phyloP scores from a whole-genome alignment of 2,113 vertebrate species.

The Platichthys stellatus region DNA sequence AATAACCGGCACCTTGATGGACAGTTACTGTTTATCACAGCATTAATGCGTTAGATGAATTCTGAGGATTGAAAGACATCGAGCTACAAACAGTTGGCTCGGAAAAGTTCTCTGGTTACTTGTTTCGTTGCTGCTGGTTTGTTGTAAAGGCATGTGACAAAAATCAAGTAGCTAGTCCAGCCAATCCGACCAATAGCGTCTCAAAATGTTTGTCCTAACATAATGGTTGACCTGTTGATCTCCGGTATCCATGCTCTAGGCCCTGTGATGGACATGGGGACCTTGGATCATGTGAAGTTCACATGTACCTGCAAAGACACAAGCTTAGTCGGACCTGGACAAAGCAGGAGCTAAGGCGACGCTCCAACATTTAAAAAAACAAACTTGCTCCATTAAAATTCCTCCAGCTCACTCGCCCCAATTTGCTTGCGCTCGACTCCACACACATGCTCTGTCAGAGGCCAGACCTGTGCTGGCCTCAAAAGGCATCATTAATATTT shows the following conservation, averaged over 20 bases:
- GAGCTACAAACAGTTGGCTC: neutral
- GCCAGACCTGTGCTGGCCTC: constrained; percentile 12
- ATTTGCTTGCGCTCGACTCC: neutral
- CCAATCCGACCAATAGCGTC: no score
- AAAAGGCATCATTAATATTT: constrained; percentile 48
- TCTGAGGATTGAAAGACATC: neutral
- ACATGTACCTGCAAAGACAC: neutral
- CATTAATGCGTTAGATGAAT: neutral
- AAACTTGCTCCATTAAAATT: neutral
- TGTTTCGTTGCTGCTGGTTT: neutral
- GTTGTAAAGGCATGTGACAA: neutral
- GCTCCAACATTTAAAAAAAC: neutral
- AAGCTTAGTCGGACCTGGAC: no score
- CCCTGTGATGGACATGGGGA: no score
- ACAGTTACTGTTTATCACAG: neutral
- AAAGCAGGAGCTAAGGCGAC: neutral
- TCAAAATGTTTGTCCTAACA: no score
- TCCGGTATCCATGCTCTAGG: no score
- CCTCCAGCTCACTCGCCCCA: neutral
- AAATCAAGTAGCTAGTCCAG: no score
- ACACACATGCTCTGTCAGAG: neutral
- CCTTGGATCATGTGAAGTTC: no score
- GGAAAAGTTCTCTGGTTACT: neutral
- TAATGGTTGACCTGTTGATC: no score
- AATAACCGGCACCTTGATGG: neutral